Evolutionary conservation across 2,888 invertebrate genomes (phyloP).

Genomic region (Eupithecia abbreviata): DNA sequence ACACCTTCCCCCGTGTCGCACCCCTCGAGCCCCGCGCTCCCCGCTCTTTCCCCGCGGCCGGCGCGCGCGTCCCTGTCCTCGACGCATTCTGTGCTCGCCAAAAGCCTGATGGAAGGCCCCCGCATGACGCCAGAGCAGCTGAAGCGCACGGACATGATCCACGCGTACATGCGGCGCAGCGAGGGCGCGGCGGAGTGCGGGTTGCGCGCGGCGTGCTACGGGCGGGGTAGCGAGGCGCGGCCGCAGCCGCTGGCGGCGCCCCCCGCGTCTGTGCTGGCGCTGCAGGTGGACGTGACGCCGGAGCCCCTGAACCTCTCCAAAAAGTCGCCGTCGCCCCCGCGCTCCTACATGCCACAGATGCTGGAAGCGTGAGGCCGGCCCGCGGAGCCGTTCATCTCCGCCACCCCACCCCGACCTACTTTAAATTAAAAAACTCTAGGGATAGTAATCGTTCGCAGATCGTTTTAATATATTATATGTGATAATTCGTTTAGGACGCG

Average conservation of each 20-base stretch:
- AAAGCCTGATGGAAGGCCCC: constrained; percentile 96
- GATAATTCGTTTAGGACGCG: constrained; percentile 85
- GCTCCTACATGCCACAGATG: constrained; percentile 85
- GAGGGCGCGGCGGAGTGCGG: constrained; percentile 75
- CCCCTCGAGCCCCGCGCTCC: constrained; percentile 49
- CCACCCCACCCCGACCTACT: constrained; percentile 82
- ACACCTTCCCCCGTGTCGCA: constrained; percentile 78
- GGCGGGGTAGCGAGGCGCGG: constrained; percentile 47
- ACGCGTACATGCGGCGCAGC: constrained; percentile 94
- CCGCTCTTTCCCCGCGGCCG: constrained; percentile 83
- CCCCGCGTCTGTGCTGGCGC: constrained; percentile 71
- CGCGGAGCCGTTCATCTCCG: constrained; percentile 80
- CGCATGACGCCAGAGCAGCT: constrained; percentile 96
- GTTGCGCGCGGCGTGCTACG: constrained; percentile 55
- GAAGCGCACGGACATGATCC: constrained; percentile 95
- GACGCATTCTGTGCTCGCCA: constrained; percentile 94
- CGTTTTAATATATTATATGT: constrained; percentile 88
- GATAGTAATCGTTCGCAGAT: constrained; percentile 83
- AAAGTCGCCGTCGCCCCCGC: constrained; percentile 87
- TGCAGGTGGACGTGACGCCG: constrained; percentile 92
- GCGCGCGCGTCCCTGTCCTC: constrained; percentile 87
- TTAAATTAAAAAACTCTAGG: constrained; percentile 76
- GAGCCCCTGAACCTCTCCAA: constrained; percentile 95
- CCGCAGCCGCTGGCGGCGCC: constrained; percentile 54
- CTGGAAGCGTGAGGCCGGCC: constrained; percentile 86